Conservation (phyloP, 2,113 vertebrate species). For the Cervus canadensis region DNA sequence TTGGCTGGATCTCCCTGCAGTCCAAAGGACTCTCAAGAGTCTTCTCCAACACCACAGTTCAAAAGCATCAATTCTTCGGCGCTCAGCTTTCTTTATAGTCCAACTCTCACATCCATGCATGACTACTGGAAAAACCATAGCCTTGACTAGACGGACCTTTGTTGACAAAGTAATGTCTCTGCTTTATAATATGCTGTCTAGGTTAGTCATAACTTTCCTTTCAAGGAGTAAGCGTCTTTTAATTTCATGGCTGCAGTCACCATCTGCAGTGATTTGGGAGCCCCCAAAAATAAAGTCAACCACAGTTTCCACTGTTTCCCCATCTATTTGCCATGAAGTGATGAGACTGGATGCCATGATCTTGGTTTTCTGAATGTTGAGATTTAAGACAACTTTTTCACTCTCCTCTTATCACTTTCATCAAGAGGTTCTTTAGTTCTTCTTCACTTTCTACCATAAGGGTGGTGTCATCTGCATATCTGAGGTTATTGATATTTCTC, state of each 20-base stretch:
- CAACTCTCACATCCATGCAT: background rate
- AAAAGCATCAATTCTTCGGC: background rate
- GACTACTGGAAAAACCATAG: background rate
- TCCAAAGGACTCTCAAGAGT: background rate
- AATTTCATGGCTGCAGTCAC: background rate
- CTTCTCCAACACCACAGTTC: background rate
- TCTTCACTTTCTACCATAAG: background rate
- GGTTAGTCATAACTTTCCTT: background rate
- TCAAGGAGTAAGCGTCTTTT: background rate
- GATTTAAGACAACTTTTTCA: background rate
- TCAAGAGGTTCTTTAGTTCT: background rate
- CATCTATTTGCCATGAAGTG: background rate
- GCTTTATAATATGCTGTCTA: background rate
- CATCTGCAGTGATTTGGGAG: background rate
- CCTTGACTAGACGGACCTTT: background rate
- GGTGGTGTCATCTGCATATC: background rate
- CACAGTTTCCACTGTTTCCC: background rate
- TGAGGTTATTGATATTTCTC: background rate
- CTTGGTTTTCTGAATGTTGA: background rate
- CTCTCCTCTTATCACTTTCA: background rate
- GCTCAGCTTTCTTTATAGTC: background rate
- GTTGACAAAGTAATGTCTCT: background rate
- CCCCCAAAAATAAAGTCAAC: accelerated
- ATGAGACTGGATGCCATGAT: background rate
- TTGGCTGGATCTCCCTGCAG: background rate